Base-by-base conservation (phyloP, 2,797 vertebrate genomes). In the Holocentrus rufus region DNA sequence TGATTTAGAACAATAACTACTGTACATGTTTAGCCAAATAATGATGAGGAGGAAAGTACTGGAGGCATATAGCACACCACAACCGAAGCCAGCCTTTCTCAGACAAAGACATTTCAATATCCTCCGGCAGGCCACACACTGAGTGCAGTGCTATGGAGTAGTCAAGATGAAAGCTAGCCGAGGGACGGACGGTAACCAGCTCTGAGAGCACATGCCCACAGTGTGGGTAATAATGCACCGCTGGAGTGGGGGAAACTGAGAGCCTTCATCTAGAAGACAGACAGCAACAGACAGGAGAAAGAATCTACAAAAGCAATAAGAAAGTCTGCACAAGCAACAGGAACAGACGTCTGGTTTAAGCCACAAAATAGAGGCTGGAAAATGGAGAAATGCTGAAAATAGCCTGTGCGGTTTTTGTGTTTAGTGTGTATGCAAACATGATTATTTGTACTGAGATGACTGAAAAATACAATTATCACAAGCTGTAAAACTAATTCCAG, bases 131-230 rank as follows among this genome's bases (percentile, higher is more conserved):
- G 79, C 77, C 76, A 83, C 76, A 82, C 77, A 77, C 56, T 4
- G 72, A 85, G 84, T 71, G 76, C 76, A 69, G 73, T 75, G 62
- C 83, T 79, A 80, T 72, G 78, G 82, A 87, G 78, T 36, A 80
- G 74, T 64, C 70, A 87, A 93, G 92, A 94, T 94, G 90, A 94
- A 93, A 94, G 93, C 84, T 70, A 83, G 83, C 78, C 66, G 76
- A 84, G 87, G 81, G 77, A 85, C 76, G 65, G 81, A 65, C 23
- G 47, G 87, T 85, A 85, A 83, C 76, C 82, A 87, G 83, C 73
- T 77, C 84, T 89, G 82, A 92, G 82, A 92, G 88, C 86, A 89
- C 88, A 90, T 90, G 88, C 91, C 91, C 89, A 92, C 91, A 91
- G 88, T 93, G 87, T 86, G 89, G 89, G 90, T 94, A 92, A 93